Base-by-base conservation (phyloP, 92 coral and sea anemone genomes). In the Umimayanthus kanabou region DNA sequence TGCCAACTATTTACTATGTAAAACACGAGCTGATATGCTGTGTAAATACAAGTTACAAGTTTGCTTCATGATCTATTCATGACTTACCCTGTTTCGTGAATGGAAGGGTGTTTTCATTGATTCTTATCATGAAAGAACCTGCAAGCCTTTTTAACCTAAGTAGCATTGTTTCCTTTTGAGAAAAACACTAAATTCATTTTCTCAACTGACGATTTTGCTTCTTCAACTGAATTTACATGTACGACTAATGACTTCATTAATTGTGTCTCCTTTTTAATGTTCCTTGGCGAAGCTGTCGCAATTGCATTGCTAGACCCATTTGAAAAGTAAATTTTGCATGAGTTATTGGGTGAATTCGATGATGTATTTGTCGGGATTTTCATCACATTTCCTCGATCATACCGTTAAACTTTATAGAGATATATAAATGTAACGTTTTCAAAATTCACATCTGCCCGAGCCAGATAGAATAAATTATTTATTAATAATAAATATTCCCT, bases 21-120 rank as follows among this genome's bases (percentile, higher is more conserved):
- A 55, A 55, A 55, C 45, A 80, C n/a, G 1, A 80, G 84, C 72
- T 80, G 39, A 57, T 50, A 80, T 80, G 71, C 66, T 80, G 84
- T 14, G 69, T 57, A 80, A 80, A 80, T 57, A 80, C 9, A 30
- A 26, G 29, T 22, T 80, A 29, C 50, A 57, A 29, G 49, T 5
- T 61, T 61, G 69, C 69, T 61, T 22, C 25, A 20, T 18, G 69
- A 11, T 73, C 39, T 3, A 4, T 16, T 73, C 77, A 33, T 75
- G 79, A 22, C 13, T 18, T 33, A 33, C 73, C 11, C 11, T 67
- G 9, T 73, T 16, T 13, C 3, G 39, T 30, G 6, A 2, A 73
- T 11, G 76, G 16, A 29, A 74, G 13, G 11, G 23, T 18, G 18
- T 39, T 39, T 39, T 75, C 11, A 33, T 28, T 39, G 29, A 39